These are phyloP conservation scores for Carollia perspicillata DNA, from an alignment of 2,113 vertebrate genomes.

Conservation along the genomic window DNA sequence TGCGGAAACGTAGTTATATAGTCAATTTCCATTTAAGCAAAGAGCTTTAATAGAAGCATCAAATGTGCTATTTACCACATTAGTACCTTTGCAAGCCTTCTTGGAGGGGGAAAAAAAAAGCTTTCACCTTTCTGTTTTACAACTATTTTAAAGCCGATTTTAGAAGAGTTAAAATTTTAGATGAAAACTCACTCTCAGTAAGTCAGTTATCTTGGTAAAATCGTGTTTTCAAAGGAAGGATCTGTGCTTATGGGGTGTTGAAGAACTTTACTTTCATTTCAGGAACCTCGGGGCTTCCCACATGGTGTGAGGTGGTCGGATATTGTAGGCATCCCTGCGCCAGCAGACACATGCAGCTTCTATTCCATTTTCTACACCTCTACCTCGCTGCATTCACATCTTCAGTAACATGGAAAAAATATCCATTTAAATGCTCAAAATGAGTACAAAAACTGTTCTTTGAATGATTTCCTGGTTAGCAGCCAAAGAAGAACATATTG, in stretches of 20 bases:
- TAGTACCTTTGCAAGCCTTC: slow-evolving; percentile 45
- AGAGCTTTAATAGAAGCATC: slow-evolving; percentile 50
- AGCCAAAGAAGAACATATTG: neutral
- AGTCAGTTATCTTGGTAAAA: neutral
- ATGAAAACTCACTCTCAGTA: neutral
- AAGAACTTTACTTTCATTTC: neutral
- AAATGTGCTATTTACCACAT: slow-evolving; percentile 45
- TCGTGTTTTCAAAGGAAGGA: neutral
- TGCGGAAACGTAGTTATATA: slow-evolving; percentile 51
- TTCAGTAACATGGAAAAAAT: neutral
- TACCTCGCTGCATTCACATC: neutral
- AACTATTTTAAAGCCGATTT: slow-evolving; percentile 29
- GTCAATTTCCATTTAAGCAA: slow-evolving; percentile 60
- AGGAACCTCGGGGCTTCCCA: accelerated
- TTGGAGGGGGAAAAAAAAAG: slow-evolving; percentile 19
- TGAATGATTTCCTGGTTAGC: neutral
- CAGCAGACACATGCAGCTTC: neutral
- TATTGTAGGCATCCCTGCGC: neutral
- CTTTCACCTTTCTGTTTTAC: slow-evolving; percentile 35
- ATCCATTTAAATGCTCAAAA: neutral
- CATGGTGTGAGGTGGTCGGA: neutral
- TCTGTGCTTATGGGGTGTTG: neutral
- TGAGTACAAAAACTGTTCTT: neutral
- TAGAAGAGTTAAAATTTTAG: neutral
- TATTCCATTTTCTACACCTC: neutral